These are phyloP conservation scores for Lordiphosa clarofinis DNA, from an alignment of 1,140 invertebrate genomes.

Conservation along the genomic window DNA sequence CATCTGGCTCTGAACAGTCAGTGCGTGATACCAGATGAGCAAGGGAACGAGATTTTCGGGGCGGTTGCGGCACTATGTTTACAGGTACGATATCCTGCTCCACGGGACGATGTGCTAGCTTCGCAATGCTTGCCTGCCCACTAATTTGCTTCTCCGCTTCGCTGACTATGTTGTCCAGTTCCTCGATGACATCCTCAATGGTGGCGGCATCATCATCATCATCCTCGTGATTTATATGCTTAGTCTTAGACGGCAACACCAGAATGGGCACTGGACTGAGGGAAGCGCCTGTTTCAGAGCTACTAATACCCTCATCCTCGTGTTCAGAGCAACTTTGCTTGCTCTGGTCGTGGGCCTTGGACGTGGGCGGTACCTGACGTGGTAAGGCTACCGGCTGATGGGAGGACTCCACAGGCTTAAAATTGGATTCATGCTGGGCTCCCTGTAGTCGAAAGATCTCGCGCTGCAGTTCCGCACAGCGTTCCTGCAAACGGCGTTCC, in stretches of 20 bases:
- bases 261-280: constrained; percentile 83
- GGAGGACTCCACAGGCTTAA: constrained; percentile 69
- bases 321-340: constrained; percentile 85
- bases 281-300: constrained; percentile 86
- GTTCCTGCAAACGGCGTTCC: constrained; percentile 88
- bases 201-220: constrained; percentile 89
- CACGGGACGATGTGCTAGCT: constrained; percentile 20
- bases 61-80: constrained; percentile 84
- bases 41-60: constrained; percentile 82
- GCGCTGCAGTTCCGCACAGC: constrained; percentile 85
- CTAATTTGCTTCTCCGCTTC: constrained; percentile 87
- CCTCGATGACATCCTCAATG: constrained; percentile 93
- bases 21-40: constrained; percentile 80
- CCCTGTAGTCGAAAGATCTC: constrained; percentile 80
- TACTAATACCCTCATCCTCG: constrained; percentile 92
- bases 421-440: constrained; percentile 64
- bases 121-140: constrained; percentile 25
- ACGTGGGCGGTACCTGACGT: constrained; percentile 61
- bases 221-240: constrained; percentile 22
- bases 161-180: constrained; percentile 90
- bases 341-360: constrained; percentile 22
- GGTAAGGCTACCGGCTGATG: constrained; percentile 71
- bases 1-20: constrained; percentile 72
- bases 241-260: constrained; percentile 64
- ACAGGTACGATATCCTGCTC: constrained; percentile 84